Conservation (phyloP, 2,888 invertebrate genomes). For the Cephus runcator region DNA sequence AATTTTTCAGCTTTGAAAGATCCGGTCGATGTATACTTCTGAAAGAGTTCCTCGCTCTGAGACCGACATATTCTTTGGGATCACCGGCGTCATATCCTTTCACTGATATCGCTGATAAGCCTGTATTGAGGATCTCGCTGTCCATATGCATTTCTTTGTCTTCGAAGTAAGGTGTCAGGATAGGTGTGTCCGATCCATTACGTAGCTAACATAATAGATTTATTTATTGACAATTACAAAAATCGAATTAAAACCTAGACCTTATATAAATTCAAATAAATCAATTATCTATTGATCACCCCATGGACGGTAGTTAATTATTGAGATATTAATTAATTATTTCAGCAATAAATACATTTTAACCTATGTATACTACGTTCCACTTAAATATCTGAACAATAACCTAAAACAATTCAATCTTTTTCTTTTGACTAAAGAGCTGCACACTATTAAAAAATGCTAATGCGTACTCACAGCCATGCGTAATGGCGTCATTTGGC, state of each 20-base stretch:
- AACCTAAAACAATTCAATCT: not conserved
- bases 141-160: conserved; percentile 12
- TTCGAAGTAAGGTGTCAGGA: conserved; percentile 12
- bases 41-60: conserved; percentile 13
- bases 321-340: not conserved
- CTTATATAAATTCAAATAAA: not conserved
- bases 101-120: conserved; percentile 13
- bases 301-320: not conserved
- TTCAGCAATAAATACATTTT: not conserved
- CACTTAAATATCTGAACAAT: not conserved
- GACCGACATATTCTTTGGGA: not conserved
- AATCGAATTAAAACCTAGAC: not conserved
- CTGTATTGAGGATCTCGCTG: conserved; percentile 3
- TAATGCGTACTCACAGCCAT: not conserved
- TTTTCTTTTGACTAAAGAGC: no score
- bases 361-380: not conserved
- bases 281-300: not conserved
- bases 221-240: not conserved
- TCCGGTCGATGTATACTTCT: conserved; percentile 15
- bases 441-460: not conserved
- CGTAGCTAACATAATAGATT: conserved; percentile 1
- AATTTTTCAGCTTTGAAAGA: conserved; percentile 10
- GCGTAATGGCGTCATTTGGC: not conserved
- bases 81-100: conserved; percentile 13
- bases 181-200: not conserved